These are phyloP conservation scores for Plemyria rubiginata DNA, from an alignment of 2,888 invertebrate genomes.

Conservation along the genomic window DNA sequence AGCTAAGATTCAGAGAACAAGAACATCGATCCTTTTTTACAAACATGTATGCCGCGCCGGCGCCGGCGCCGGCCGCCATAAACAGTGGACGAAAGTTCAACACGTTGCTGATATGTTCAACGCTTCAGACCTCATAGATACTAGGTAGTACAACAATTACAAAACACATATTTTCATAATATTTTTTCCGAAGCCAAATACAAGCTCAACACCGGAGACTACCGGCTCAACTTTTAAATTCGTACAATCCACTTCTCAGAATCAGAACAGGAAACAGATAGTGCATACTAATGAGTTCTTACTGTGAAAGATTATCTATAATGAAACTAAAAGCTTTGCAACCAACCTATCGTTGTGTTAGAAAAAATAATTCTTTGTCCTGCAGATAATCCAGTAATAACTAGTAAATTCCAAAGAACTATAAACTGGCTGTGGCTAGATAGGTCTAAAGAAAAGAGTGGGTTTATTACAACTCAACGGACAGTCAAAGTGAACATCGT, in stretches of 20 bases:
- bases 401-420: not conserved
- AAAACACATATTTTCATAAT: too few relatives aligned
- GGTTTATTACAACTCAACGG: slow-evolving; percentile 61
- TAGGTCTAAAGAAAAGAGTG: slow-evolving; percentile 28
- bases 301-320: slow-evolving; percentile 50
- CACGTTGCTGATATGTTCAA: too few relatives aligned
- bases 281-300: slow-evolving; percentile 55
- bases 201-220: too few relatives aligned
- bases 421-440: not conserved
- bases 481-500: slow-evolving; percentile 75
- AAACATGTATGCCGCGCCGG: too few relatives aligned
- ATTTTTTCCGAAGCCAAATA: too few relatives aligned
- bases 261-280: slow-evolving; percentile 53
- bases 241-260: slow-evolving; percentile 52
- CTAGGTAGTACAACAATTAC: too few relatives aligned
- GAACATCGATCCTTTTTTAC: too few relatives aligned
- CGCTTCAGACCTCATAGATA: too few relatives aligned
- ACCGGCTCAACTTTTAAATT: slow-evolving; percentile 20
- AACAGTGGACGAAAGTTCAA: too few relatives aligned
- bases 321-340: slow-evolving; percentile 41
- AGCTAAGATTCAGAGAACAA: too few relatives aligned
- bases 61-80: too few relatives aligned
- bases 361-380: slow-evolving; percentile 9
- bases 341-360: slow-evolving; percentile 35
- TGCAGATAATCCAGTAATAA: not conserved